Evolutionary conservation across 2,797 vertebrate species (phyloP), one percentile per base, ranked within the genome.

Genomic region (Takifugu ocellatus): DNA sequence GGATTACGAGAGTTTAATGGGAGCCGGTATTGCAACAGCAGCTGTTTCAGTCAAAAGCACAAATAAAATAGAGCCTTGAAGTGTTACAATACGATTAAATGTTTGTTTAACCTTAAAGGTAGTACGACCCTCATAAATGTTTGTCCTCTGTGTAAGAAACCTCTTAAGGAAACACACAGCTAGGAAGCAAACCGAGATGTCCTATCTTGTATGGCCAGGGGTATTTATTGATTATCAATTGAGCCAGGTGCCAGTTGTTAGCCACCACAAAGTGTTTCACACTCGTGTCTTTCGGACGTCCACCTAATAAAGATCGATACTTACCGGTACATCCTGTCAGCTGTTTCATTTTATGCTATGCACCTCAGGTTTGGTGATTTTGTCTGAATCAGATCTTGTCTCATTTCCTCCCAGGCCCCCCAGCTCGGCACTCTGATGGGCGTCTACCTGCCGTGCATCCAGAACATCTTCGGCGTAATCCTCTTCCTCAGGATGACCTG

Each of bases 391-490:
- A 10, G 50, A 8, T 26, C n/a, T 44, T 12, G 5, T 6, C 45
- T 68, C 39, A 0, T 79, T 31, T 3, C 54, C 55, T 8, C 56
- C 3, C 73, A 88, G 87, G 86, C 69, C 5, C 88, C 88, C 25
- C 83, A 94, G 71, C 95, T 99, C 86, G 97, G 97, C 77, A 98
- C 97, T 60, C 92, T 99, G 86, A 98, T 99, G 94, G 97, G 97
- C 0, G 97, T 99, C 63, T 99, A 98, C 82, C 74, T 99, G 72
- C 97, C 97, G 0, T 99, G 97, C 81, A 92, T 99, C 87, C 97
- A 99, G 91, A 99, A 99, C 88, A 99, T 99, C 85, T 95, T 99
- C 1, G 97, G 97, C 1, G 97, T 99, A 74, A 99, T 99, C 81
- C 94, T 99, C 53, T 99, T 99, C 83, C 93, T 99, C 82, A 93